These are phyloP conservation scores for Sisyra terminalis DNA, from an alignment of 2,888 invertebrate genomes.

Conservation along the genomic window DNA sequence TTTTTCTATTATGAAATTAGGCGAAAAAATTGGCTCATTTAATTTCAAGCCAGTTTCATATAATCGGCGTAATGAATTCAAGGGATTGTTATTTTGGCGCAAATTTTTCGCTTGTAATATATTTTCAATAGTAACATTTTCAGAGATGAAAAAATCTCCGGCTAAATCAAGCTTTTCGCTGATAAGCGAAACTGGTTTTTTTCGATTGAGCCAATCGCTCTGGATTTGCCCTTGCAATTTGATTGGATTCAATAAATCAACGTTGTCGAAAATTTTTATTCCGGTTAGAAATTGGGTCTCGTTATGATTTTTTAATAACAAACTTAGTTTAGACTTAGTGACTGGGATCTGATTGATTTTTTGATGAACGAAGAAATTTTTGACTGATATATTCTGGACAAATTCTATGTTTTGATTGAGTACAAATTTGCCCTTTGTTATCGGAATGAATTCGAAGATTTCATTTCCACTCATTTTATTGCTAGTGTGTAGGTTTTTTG, in stretches of 20 bases:
- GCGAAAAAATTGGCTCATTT: slow-evolving; percentile 19
- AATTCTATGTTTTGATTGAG: slow-evolving; percentile 30
- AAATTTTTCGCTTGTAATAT: slow-evolving; percentile 23
- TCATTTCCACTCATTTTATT: slow-evolving; percentile 14
- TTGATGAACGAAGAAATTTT: slow-evolving; percentile 24
- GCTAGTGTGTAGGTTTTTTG: slow-evolving; percentile 14
- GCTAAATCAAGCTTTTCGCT: slow-evolving; percentile 25
- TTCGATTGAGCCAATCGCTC: slow-evolving; percentile 24
- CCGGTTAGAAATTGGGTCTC: slow-evolving; percentile 28
- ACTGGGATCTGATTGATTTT: slow-evolving; percentile 32
- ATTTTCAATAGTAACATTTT: slow-evolving; percentile 29
- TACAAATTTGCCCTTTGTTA: slow-evolving; percentile 21
- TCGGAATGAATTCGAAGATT: slow-evolving; percentile 22
- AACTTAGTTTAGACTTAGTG: slow-evolving; percentile 25
- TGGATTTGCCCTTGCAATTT: slow-evolving; percentile 27
- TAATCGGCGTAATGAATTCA: slow-evolving; percentile 21
- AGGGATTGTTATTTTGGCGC: slow-evolving; percentile 12
- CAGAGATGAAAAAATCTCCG: slow-evolving; percentile 27
- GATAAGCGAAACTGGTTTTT: slow-evolving; percentile 29
- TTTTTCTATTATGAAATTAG: slow-evolving; percentile 22
- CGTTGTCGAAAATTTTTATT: slow-evolving; percentile 26
- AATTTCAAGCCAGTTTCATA: slow-evolving; percentile 22
- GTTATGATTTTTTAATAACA: slow-evolving; percentile 25
- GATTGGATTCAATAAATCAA: slow-evolving; percentile 29
- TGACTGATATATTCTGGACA: slow-evolving; percentile 21